Percentiles rank a stretch among this genome's conserved stretches.
Conservation (phyloP, 2,888 invertebrate genomes). For the Drosophila antonietae region DNA sequence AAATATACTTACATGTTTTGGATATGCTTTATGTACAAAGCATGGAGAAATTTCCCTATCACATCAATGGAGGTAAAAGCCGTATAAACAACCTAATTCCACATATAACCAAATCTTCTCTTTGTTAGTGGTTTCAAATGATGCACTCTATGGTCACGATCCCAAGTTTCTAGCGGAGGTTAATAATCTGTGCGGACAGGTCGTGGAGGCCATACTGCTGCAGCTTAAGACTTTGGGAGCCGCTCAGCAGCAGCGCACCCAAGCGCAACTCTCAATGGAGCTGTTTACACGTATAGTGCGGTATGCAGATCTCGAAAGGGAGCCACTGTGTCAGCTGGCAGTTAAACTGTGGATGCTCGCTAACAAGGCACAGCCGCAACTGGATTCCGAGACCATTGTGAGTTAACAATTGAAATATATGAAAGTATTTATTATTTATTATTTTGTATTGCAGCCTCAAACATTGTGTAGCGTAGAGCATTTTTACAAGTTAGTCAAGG, state of each 20-base stretch:
- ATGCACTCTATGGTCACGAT: conserved; percentile 95
- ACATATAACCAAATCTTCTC: background rate
- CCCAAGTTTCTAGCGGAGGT: conserved; percentile 93
- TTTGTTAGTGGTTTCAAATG: conserved; percentile 93
- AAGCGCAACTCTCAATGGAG: conserved; percentile 90
- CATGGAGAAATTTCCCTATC: conserved; percentile 94
- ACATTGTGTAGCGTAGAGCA: conserved; percentile 74
- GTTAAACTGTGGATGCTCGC: conserved; percentile 93
- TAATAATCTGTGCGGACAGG: conserved; percentile 90
- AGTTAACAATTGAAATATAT: conserved; percentile 10
- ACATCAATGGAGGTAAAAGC: conserved; percentile 89
- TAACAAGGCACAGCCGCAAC: conserved; percentile 87
- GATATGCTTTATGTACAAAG: conserved; percentile 92
- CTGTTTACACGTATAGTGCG: conserved; percentile 89
- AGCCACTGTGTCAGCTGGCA: conserved; percentile 88
- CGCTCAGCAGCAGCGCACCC: conserved; percentile 88
- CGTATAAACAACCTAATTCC: background rate
- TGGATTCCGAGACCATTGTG: conserved; percentile 86
- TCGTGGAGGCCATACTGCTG: conserved; percentile 91
- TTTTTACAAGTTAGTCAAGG: conserved; percentile 66
- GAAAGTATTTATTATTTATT: background rate
- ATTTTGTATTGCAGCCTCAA: conserved; percentile 58
- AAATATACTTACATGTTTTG: conserved; percentile 90
- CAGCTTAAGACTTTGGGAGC: conserved; percentile 90
- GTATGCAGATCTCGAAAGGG: conserved; percentile 87